phyloP scores from a whole-genome alignment of 2,888 invertebrate genomes.

The Drosophila basisetae region DNA sequence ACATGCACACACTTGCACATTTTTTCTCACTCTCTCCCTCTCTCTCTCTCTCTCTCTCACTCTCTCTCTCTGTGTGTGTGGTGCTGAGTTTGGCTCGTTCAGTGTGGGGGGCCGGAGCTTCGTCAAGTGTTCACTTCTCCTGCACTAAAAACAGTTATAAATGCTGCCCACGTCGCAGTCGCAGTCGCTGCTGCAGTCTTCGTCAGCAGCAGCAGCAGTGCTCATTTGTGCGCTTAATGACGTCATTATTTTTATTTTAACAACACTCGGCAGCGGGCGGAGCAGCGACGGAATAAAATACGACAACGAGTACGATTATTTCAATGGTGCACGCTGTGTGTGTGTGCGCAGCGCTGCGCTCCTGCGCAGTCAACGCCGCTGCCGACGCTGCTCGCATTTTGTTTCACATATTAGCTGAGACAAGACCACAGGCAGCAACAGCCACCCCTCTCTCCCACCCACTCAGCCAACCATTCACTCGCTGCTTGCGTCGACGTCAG shows the following conservation, averaged over 20 bases:
- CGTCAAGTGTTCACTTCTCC: constrained; percentile 78
- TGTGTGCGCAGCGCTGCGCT: constrained; percentile 62
- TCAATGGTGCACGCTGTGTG: constrained; percentile 61
- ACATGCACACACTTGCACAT: constrained; percentile 9
- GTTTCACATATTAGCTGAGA: constrained; percentile 69
- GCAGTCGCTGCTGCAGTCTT: constrained; percentile 25
- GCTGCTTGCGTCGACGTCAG: constrained; percentile 65
- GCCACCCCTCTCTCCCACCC: constrained; percentile 42
- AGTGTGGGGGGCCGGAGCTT: constrained; percentile 56
- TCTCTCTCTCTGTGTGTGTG: constrained; percentile 13
- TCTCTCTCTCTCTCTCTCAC: constrained; percentile 23
- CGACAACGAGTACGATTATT: constrained; percentile 61
- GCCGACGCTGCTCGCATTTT: constrained; percentile 62
- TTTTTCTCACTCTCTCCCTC: constrained; percentile 31
- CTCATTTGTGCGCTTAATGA: constrained; percentile 81
- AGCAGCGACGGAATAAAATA: constrained; percentile 62
- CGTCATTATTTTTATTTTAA: constrained; percentile 82
- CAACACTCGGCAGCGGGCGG: constrained; percentile 67
- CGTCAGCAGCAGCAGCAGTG: constrained; percentile 66
- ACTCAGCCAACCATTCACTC: constrained; percentile 54
- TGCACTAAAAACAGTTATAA: constrained; percentile 77
- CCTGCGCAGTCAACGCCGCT: constrained; percentile 77
- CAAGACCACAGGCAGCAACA: constrained; percentile 60
- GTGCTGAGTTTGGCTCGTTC: constrained; percentile 37
- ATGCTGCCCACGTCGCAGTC: constrained; percentile 55